These are phyloP conservation scores for Pristionchus fissidentatus DNA, from an alignment of 2,888 invertebrate species.

Conservation along the genomic window DNA sequence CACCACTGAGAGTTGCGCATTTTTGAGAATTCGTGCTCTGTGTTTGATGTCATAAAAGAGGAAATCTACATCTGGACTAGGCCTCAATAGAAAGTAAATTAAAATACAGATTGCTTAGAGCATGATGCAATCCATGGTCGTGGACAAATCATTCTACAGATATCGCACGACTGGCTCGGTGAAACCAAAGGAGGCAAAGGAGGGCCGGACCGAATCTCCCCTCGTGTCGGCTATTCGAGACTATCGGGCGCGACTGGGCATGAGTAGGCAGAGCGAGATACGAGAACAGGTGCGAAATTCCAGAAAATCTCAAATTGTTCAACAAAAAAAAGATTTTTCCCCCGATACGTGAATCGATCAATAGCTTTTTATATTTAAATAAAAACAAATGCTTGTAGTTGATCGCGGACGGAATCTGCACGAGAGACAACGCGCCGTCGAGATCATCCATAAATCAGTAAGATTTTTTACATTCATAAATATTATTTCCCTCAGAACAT, in stretches of 20 bases:
- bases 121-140: background rate
- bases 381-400: constrained; percentile 52
- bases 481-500: background rate
- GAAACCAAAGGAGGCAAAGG: constrained; percentile 74
- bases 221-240: constrained; percentile 72
- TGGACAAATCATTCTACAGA: constrained; percentile 58
- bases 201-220: constrained; percentile 72
- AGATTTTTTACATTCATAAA: background rate
- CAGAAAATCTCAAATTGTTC: background rate
- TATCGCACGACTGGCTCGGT: constrained; percentile 74
- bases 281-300: constrained; percentile 60
- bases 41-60: no score
- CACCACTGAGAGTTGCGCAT: background rate
- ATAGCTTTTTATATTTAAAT: no score
- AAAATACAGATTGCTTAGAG: background rate
- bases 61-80: background rate
- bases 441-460: constrained; percentile 74
- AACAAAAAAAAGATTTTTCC: no score
- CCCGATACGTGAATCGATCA: no score
- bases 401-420: constrained; percentile 71
- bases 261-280: constrained; percentile 73
- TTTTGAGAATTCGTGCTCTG: background rate
- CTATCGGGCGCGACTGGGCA: constrained; percentile 70
- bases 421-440: constrained; percentile 72
- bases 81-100: background rate